Base-by-base conservation (phyloP, 2,113 vertebrate genomes). In the Mellivora capensis region DNA sequence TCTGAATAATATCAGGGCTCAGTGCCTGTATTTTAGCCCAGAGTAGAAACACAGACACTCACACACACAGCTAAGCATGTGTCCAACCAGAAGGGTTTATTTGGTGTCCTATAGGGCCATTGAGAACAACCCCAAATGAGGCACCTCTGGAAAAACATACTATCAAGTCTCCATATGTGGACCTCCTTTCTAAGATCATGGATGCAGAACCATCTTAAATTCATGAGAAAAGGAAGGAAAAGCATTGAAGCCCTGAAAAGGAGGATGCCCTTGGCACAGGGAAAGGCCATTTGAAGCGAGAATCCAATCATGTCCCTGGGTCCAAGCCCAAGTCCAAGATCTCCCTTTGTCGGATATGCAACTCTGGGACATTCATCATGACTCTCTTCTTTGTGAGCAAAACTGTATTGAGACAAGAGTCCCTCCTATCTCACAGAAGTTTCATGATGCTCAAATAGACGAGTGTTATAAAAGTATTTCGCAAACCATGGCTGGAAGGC, bases 261-360 rank as follows among this genome's bases (percentile, higher is more conserved):
- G 29, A 57, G 25, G 20, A 47, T n/a, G 7, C 34, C 34, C 2
- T 9, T 15, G 31, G 39, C 6, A 20, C 6, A 74, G 9, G 47
- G 21, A 71, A 93, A 71, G 61, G 76, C 8, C 21, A 25, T 17
- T 47, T 12, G 7, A 87, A 94, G 20, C 12, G n/a, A 37, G 57
- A 96, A 76, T 71, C 67, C 37, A 37, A 1, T 13, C 5, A 1
- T 20, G 29, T 71, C n/a, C 44, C 61, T 57, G 6, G 62, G n/a
- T 94, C 96, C 80, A 90, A 54, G 57, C 77, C n/a, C 69, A 84
- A 82, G 39, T 85, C n/a, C 69, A 84, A 82, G n/a, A 37, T 89
- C n/a, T 59, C 59, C 7, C 9, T 74, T 49, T n/a, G 62, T 34
- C 7, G 1, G 10, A 37, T 4, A 3, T 11, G 20, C 7, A 4